Base-by-base conservation (phyloP, 2,888 invertebrate species). In the Drosophila silvestris region DNA sequence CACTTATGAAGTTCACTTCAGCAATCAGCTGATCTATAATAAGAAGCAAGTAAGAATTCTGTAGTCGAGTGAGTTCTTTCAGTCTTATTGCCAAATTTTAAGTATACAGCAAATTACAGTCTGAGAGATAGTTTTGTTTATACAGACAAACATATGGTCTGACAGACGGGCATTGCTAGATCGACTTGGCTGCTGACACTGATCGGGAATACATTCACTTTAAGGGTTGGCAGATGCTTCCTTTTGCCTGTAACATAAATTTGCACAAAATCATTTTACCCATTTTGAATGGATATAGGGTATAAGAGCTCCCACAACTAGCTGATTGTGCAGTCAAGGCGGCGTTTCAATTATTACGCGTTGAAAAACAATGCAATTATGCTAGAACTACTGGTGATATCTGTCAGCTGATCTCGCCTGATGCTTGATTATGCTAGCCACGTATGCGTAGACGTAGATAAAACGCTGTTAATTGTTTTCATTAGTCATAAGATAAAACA, bases 391-490 rank as follows among this genome's bases (percentile, higher is more conserved):
- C 54, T 52, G 67, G 44, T 62, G 71, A 72, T 77, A 81, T 65
- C 78, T 72, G 78, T 65, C 67, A 67, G 66, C 35, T 58, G 81
- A 68, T 68, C 53, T 39, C 70, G 58, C 57, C 62, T 68, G n/a
- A 62, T 37, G 35, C 50, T 66, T 78, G 16, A 19, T 44, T 66
- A 89, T 85, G 81, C 90, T 47, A 56, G 30, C 61, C 85, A 89
- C 85, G 85, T 85, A 74, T 69, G 56, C 74, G 57, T 58, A 33
- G 71, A 62, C 79, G 26, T 16, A 68, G 77, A 75, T 77, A 70
- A 82, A 85, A 89, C 67, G 67, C 77, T 75, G 81, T 79, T 89
- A 89, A 85, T 85, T 89, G 81, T 81, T 77, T 86, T 69, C 70
- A 83, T 85, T 89, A 85, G 83, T 85, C 85, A 85, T 77, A 77